Evolutionary conservation across 2,888 invertebrate species (phyloP).

Genomic region (Cantharis lateralis): DNA sequence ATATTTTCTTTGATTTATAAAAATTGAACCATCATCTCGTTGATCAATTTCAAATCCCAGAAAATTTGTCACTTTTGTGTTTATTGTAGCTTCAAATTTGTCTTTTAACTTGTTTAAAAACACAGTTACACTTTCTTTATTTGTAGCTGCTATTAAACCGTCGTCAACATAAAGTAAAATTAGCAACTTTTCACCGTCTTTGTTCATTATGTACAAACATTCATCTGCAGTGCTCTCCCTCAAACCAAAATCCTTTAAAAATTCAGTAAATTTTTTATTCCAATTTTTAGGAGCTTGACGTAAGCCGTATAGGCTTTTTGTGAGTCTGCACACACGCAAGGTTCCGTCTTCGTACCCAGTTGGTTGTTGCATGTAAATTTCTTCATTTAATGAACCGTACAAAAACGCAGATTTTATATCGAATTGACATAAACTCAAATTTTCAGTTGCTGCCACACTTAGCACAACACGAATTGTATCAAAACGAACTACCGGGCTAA

Average conservation of each 20-base stretch:
- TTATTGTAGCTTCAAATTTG: too few relatives aligned
- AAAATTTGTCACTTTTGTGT: too few relatives aligned
- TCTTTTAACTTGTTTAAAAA: too few relatives aligned
- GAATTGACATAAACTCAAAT: constrained; percentile 18
- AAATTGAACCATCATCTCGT: too few relatives aligned
- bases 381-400: constrained; percentile 24
- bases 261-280: background rate
- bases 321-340: background rate
- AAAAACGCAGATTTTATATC: constrained; percentile 34
- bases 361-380: constrained; percentile 31
- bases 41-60: too few relatives aligned
- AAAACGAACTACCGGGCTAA: background rate
- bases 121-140: background rate
- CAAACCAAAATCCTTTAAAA: background rate
- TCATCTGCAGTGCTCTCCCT: background rate
- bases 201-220: background rate
- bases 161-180: background rate
- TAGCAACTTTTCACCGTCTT: background rate
- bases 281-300: background rate
- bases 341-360: constrained; percentile 18
- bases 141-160: background rate
- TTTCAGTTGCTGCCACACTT: background rate
- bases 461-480: background rate
- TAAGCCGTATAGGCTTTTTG: background rate
- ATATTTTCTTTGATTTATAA: too few relatives aligned